Evolutionary conservation across 1,140 invertebrate genomes (phyloP).

Genomic region (Metaphire vulgaris): DNA sequence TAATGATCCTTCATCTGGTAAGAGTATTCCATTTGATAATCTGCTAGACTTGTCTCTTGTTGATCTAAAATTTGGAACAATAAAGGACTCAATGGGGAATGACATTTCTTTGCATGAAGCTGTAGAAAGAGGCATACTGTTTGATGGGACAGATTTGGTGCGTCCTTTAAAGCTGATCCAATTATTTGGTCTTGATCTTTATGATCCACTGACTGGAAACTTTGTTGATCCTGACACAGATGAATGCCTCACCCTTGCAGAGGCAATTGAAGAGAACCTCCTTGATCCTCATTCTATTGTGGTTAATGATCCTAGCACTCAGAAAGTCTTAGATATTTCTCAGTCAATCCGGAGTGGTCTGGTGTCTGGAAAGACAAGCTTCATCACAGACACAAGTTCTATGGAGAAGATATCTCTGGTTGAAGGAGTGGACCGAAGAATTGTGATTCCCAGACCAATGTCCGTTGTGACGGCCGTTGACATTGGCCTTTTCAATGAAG

Average conservation of each 20-base stretch:
- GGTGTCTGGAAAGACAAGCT: slow-evolving; percentile 65
- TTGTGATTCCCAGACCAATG: slow-evolving; percentile 56
- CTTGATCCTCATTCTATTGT: slow-evolving; percentile 31
- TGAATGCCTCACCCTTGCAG: slow-evolving; percentile 71
- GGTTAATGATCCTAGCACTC: slow-evolving; percentile 33
- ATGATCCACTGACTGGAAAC: slow-evolving; percentile 50
- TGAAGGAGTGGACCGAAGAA: slow-evolving; percentile 56
- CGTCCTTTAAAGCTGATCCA: slow-evolving; percentile 22
- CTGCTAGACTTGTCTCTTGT: slow-evolving; percentile 14
- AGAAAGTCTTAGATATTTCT: slow-evolving; percentile 49
- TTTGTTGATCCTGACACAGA: slow-evolving; percentile 69
- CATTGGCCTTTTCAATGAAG: slow-evolving; percentile 72
- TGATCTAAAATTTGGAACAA: slow-evolving; percentile 62
- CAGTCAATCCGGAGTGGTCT: slow-evolving; percentile 63
- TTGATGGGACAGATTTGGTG: not conserved
- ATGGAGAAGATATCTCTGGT: slow-evolving; percentile 67
- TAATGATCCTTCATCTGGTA: slow-evolving; percentile 58
- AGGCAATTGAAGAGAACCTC: slow-evolving; percentile 73
- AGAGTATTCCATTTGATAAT: slow-evolving; percentile 1
- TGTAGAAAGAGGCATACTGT: slow-evolving; percentile 17
- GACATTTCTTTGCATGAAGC: slow-evolving; percentile 71
- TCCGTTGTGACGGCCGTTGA: slow-evolving; percentile 75
- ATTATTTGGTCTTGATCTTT: slow-evolving; percentile 22
- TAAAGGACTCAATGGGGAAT: slow-evolving; percentile 56
- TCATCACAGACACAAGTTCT: slow-evolving; percentile 70